These are phyloP conservation scores for Varanus salvator DNA, from an alignment of 2,113 vertebrate genomes.

Conservation along the genomic window DNA sequence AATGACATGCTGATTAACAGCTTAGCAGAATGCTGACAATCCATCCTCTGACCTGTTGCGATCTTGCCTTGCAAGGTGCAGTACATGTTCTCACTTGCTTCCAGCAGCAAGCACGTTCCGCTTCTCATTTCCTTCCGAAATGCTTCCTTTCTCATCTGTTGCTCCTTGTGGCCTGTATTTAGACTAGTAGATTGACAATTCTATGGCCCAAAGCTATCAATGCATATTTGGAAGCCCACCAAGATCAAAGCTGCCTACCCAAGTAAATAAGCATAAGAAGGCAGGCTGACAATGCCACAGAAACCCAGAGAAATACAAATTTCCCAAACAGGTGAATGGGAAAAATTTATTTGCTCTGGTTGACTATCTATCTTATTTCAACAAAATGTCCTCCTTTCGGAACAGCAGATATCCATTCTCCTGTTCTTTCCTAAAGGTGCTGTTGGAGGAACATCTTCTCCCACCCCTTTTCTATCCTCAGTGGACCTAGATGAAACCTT, in stretches of 20 bases:
- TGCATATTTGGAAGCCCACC: too few relatives aligned
- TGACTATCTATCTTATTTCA: not conserved
- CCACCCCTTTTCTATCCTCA: too few relatives aligned
- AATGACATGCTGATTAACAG: slow-evolving; percentile 11
- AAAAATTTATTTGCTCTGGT: not conserved
- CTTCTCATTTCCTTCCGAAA: slow-evolving; percentile 20
- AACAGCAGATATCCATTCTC: not conserved
- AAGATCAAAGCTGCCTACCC: not conserved
- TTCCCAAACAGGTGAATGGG: not conserved
- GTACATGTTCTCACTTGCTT: not conserved
- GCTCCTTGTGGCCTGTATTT: not conserved
- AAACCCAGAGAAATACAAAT: not conserved
- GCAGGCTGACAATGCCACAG: not conserved
- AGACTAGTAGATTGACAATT: too few relatives aligned
- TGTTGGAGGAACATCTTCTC: too few relatives aligned
- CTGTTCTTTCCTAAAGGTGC: not conserved
- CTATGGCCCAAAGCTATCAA: too few relatives aligned
- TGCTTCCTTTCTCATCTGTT: not conserved
- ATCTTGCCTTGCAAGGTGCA: not conserved
- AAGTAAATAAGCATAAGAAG: not conserved
- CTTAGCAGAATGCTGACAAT: slow-evolving; percentile 28
- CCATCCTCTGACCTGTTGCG: not conserved
- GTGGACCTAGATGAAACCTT: too few relatives aligned
- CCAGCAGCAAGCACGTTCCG: not conserved
- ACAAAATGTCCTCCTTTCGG: not conserved